phyloP scores from a whole-genome alignment of 2,888 invertebrate genomes.

The Plagodis dolabraria region DNA sequence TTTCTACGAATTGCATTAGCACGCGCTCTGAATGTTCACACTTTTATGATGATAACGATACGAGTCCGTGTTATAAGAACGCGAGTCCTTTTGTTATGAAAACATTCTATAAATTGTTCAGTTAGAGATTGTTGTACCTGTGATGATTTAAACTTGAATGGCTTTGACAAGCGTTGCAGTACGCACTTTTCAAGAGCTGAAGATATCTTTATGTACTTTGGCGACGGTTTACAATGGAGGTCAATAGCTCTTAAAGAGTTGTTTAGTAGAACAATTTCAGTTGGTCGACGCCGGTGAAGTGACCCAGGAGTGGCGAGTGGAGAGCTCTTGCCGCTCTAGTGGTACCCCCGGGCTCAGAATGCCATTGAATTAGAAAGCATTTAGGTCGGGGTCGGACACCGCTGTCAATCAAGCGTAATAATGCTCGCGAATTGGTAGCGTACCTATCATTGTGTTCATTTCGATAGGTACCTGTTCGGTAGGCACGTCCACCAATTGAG shows the following conservation, averaged over 20 bases:
- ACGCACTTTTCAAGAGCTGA: not conserved
- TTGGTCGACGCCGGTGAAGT: not conserved
- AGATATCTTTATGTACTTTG: not conserved
- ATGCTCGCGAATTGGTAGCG: constrained; percentile 27
- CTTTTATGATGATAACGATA: constrained; percentile 1
- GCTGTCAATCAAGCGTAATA: constrained; percentile 38
- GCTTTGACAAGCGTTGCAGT: not conserved
- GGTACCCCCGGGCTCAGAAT: constrained; percentile 33
- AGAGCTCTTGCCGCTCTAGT: constrained; percentile 28
- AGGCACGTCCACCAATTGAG: constrained; percentile 8
- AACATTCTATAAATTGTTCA: not conserved
- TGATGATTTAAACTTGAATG: not conserved
- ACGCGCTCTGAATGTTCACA: constrained; percentile 1
- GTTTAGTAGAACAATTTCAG: not conserved
- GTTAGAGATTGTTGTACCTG: not conserved
- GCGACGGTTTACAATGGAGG: no score
- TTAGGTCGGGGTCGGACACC: constrained; percentile 30
- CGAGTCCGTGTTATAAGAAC: not conserved
- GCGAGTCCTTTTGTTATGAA: constrained; percentile 5
- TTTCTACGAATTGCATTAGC: not conserved
- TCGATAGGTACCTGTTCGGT: constrained; percentile 8
- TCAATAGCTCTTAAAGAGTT: no score
- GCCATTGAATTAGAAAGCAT: constrained; percentile 48
- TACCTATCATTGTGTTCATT: constrained; percentile 24
- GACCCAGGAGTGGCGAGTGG: constrained; percentile 11